Conservation (phyloP, 2,797 vertebrate species). For the Coregonus suidteri region DNA sequence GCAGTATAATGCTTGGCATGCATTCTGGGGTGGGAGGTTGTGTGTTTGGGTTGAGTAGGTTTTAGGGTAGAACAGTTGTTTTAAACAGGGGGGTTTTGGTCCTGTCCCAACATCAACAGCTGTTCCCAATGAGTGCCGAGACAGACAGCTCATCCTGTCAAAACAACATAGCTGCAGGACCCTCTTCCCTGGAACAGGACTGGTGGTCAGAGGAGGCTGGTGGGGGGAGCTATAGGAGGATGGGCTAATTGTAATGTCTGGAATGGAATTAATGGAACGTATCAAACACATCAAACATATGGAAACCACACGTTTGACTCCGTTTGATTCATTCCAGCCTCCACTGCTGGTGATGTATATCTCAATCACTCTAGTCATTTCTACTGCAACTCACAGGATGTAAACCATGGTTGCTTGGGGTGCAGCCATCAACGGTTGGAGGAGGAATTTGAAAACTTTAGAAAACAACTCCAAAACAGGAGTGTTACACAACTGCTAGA, state of each 20-base stretch:
- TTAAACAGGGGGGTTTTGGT: slow-evolving; percentile 31
- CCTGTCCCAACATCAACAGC: slow-evolving; percentile 9
- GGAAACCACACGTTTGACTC: not conserved
- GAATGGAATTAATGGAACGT: no score
- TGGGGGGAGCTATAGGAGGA: no score
- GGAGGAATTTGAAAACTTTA: not conserved
- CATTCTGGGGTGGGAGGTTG: slow-evolving; percentile 12
- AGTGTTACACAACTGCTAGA: not conserved
- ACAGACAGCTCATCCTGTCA: slow-evolving; percentile 30
- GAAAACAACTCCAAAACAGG: not conserved
- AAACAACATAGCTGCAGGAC: slow-evolving; percentile 20
- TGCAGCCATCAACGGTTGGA: not conserved
- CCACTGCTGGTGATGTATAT: no score
- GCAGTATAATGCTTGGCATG: not conserved
- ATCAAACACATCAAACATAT: no score
- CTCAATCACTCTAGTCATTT: no score
- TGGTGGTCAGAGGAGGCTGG: not conserved
- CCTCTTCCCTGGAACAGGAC: not conserved
- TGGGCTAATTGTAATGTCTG: no score
- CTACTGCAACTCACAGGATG: not conserved
- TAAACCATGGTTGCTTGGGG: not conserved
- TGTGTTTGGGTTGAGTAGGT: slow-evolving; percentile 2
- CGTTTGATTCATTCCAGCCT: not conserved
- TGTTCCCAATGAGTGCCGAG: slow-evolving; percentile 39
- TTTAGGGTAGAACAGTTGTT: slow-evolving; percentile 7